phyloP scores from a whole-genome alignment of 2,113 vertebrate species.

The Mobula birostris region DNA sequence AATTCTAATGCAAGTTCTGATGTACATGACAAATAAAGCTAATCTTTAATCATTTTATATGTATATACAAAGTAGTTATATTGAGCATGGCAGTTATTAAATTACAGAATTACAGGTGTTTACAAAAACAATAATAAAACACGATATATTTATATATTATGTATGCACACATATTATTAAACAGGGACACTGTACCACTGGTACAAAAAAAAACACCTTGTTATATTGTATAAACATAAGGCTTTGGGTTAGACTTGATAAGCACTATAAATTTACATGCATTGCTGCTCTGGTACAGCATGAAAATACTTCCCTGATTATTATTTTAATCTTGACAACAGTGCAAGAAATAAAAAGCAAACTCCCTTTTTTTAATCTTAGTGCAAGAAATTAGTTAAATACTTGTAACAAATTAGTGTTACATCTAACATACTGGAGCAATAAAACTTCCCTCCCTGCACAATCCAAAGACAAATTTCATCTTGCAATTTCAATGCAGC shows the following conservation, averaged over 20 bases:
- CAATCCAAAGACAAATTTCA: neutral
- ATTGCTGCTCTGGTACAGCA: neutral
- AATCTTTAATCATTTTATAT: too few species aligned
- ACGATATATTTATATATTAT: slow-evolving; percentile 19
- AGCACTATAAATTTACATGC: slow-evolving; percentile 17
- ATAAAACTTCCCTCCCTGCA: neutral
- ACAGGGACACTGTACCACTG: slow-evolving; percentile 12
- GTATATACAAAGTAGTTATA: neutral
- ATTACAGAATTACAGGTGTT: slow-evolving; percentile 22
- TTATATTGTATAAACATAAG: slow-evolving; percentile 16
- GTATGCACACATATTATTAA: slow-evolving; percentile 14
- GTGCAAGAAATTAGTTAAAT: neutral
- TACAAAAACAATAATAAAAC: slow-evolving; percentile 3
- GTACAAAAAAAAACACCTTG: neutral
- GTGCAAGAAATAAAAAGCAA: slow-evolving; percentile 32
- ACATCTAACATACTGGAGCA: too few species aligned
- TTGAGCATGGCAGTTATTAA: slow-evolving; percentile 10
- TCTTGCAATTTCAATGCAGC: slow-evolving; percentile 3
- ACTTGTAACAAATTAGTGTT: neutral
- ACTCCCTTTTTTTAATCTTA: neutral
- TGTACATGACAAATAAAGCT: too few species aligned
- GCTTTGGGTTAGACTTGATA: slow-evolving; percentile 35
- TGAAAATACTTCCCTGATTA: slow-evolving; percentile 30
- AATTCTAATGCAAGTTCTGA: too few species aligned
- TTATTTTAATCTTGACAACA: neutral